These are phyloP conservation scores for Sarcophilus harrisii DNA, from an alignment of 2,797 vertebrate genomes.

Conservation along the genomic window DNA sequence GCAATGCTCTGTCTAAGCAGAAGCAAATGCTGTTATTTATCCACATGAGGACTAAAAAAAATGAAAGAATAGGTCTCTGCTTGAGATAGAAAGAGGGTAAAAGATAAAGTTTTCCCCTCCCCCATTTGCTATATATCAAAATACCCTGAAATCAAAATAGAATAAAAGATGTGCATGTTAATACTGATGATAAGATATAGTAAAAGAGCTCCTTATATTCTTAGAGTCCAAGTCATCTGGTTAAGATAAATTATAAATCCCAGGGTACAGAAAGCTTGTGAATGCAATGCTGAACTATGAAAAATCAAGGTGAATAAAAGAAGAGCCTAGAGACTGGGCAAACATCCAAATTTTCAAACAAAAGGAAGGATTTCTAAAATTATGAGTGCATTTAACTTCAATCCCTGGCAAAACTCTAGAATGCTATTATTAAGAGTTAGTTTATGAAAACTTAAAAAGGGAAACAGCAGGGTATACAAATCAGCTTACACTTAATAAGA, in stretches of 20 bases:
- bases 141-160: not conserved
- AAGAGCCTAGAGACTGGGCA: not conserved
- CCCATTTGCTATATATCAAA: no score
- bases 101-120: not conserved
- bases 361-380: not conserved
- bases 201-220: not conserved
- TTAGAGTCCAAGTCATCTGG: not conserved
- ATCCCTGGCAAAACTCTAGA: not conserved
- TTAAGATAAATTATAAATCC: not conserved
- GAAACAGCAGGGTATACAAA: not conserved
- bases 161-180: not conserved
- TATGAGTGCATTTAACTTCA: not conserved
- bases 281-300: not conserved
- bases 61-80: not conserved
- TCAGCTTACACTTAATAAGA: not conserved
- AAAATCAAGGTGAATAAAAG: not conserved
- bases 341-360: not conserved
- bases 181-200: not conserved
- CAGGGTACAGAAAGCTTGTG: not conserved
- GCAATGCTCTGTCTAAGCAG: not conserved
- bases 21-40: not conserved
- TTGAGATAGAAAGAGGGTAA: not conserved
- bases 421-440: not conserved
- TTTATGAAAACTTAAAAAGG: not conserved
- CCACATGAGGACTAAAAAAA: not conserved